Evolutionary conservation across 2,113 vertebrate species (phyloP).

Genomic region (Mastomys coucha): DNA sequence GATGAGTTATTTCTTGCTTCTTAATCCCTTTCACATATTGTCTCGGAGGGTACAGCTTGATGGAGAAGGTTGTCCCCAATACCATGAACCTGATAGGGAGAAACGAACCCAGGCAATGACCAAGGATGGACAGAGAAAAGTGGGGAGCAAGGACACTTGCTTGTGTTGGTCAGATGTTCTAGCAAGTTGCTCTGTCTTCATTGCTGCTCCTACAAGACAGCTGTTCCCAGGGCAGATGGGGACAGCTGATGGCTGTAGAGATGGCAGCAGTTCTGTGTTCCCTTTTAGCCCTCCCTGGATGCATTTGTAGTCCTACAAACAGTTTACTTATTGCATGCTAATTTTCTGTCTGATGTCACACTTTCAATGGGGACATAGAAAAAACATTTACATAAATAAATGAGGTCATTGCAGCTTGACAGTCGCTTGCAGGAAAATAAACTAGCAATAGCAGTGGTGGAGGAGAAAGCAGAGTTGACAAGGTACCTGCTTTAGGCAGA

Average conservation of each 20-base stretch:
- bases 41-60: background rate
- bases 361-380: background rate
- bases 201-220: background rate
- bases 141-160: background rate
- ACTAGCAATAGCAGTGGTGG: background rate
- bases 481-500: background rate
- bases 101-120: background rate
- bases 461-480: background rate
- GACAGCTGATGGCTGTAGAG: background rate
- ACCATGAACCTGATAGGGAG: background rate
- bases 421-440: background rate
- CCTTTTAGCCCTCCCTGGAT: background rate
- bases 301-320: background rate
- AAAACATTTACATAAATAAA: background rate
- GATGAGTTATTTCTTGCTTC: slow-evolving; percentile 77
- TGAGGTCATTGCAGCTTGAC: background rate
- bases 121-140: background rate
- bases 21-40: slow-evolving; percentile 54
- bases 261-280: background rate
- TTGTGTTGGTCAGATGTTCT: slow-evolving; percentile 3
- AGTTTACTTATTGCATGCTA: background rate
- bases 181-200: background rate
- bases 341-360: background rate
- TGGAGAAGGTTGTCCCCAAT: slow-evolving; percentile 9
- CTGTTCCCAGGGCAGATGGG: background rate